Conservation (phyloP, 2,797 vertebrate genomes). For the Sparidentex hasta region DNA sequence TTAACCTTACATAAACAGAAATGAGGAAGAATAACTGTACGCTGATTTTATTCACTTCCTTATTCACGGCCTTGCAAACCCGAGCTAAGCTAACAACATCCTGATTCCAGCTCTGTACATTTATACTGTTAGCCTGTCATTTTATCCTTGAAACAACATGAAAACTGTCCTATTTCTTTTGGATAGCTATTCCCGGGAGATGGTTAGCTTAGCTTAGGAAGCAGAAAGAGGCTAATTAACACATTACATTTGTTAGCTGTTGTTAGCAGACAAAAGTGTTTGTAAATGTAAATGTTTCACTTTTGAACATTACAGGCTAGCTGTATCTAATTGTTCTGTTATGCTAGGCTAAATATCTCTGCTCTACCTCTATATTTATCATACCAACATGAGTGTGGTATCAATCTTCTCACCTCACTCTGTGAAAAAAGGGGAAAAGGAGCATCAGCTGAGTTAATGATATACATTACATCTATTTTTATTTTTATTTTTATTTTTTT, state of each 20-base stretch:
- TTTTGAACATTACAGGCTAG: not conserved
- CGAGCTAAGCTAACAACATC: not conserved
- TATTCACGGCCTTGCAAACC: constrained; percentile 2
- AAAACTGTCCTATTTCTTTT: too few relatives aligned
- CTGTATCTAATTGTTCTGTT: not conserved
- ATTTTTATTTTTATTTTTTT: too few relatives aligned
- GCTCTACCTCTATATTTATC: too few relatives aligned
- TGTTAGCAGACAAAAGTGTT: too few relatives aligned
- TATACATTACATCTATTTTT: too few relatives aligned
- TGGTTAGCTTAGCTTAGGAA: not conserved
- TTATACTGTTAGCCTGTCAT: not conserved
- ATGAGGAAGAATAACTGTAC: not conserved
- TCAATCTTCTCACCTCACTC: too few relatives aligned
- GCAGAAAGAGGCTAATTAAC: not conserved
- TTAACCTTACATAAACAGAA: not conserved
- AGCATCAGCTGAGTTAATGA: too few relatives aligned
- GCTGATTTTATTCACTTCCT: not conserved
- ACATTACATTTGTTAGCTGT: not conserved
- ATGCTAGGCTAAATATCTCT: not conserved
- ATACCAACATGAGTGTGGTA: too few relatives aligned
- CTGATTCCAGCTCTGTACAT: not conserved
- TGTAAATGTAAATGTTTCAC: too few relatives aligned
- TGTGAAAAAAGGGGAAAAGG: not conserved
- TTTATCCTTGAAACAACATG: not conserved
- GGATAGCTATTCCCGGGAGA: not conserved